Base-by-base conservation (phyloP, 2,888 invertebrate genomes). In the Aquatica leii region DNA sequence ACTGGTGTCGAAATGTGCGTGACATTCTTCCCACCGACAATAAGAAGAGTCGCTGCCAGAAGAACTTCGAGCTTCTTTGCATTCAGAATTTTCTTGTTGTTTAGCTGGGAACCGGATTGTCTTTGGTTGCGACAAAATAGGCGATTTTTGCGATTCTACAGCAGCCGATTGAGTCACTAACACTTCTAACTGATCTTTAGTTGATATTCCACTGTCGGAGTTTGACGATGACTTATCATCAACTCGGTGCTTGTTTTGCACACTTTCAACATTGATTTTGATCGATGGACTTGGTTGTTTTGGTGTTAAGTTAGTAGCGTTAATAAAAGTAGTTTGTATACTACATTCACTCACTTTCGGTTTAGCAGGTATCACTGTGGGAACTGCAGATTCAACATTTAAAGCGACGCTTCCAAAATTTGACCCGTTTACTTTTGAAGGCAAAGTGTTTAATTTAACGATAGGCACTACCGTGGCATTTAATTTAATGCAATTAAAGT, bases 11-110 rank as follows among this genome's bases (percentile, higher is more conserved):
- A 92, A 91, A 78, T 88, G 88, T 73, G 86, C 86, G 74, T 87
- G 88, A 82, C 95, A 95, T 76, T 92, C 90, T 78, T 90, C 88
- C 95, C 95, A 95, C 70, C 90, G 86, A 78, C 95, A 95, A 62
- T 88, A 82, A 43, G 78, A 77, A 46, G 73, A 70, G 54, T 80
- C 80, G 18, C 67, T 79, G 72, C 67, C 76, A 64, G 73, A 80
- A 72, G 73, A 77, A 71, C 64, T 81, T 76, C 70, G 76, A 67
- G 68, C 72, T 77, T 70, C 77, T 69, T 65, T 80, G 74, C 72
- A 71, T 31, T 77, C 73, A 12, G 81, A 75, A 41, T 77, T 75
- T 12, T 71, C 71, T 31, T 80, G 78, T 69, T 79, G 83, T 73
- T 82, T 84, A 9, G 87, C 90, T 0, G 93, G 93, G 80, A 93